Base-by-base conservation (phyloP, 2,888 invertebrate genomes). In the Lasioglossum figueresi region DNA sequence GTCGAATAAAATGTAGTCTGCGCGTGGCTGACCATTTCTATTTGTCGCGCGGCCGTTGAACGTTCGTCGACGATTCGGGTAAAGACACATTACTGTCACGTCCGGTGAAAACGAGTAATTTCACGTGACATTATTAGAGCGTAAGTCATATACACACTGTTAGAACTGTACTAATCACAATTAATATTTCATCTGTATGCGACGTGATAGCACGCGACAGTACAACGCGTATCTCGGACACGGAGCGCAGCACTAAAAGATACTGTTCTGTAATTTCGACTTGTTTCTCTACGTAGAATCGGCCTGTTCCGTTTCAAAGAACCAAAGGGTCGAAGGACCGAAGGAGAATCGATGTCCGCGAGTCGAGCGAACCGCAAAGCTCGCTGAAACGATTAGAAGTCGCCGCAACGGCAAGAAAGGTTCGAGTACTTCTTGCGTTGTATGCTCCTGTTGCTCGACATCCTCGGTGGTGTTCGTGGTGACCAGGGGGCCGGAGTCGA, bases 391-490 rank as follows among this genome's bases (percentile, higher is more conserved):
- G n/a, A 12, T 40, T 40, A 43, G 12, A 43, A 37, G 37, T 19
- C n/a, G 40, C 37, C 23, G 23, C n/a, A n/a, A 3, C 12, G n/a
- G 12, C 14, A 40, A 70, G 40, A 40, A 70, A 70, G n/a, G 40
- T 70, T 70, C 40, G 14, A 70, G 27, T 80, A 96, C 96, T 96
- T 98, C 98, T 83, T 98, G 98, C 92, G 98, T 98, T 93, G 98
- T 98, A 89, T 97, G 97, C 94, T 98, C 98, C 94, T 98, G 98
- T 84, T 98, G 98, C 93, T 98, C 98, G 73, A 98, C 97, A 94
- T 98, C 98, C 95, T 98, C 98, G 73, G 98, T 98, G 87, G 98
- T 98, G 89, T 98, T 98, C 88, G 98, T 98, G 90, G 98, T 98
- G 93, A 98, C 97, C 95, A 98, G 97, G 6, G 98, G 98, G 19